Evolutionary conservation across 2,888 invertebrate species (phyloP).

Genomic region (Cheilosia variabilis): DNA sequence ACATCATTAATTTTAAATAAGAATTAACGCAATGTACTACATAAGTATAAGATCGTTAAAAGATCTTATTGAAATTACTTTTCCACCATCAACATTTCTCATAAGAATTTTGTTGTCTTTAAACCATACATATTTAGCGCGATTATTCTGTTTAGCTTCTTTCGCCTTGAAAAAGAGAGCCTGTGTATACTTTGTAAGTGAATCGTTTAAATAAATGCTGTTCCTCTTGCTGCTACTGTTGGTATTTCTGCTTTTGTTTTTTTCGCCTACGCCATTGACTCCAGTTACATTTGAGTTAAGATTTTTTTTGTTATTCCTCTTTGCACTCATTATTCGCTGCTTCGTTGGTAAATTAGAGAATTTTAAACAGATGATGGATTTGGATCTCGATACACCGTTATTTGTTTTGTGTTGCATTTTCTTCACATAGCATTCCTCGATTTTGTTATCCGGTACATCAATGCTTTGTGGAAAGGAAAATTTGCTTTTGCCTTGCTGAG

Average conservation of each 20-base stretch:
- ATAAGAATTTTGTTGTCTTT: slow-evolving; percentile 36
- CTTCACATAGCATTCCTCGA: too few species aligned
- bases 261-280: background rate
- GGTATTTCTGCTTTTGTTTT: background rate
- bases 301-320: too few species aligned
- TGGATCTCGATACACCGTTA: too few species aligned
- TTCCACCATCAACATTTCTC: slow-evolving; percentile 38
- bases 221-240: background rate
- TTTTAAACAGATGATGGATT: too few species aligned
- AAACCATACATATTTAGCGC: slow-evolving; percentile 45
- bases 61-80: slow-evolving; percentile 44
- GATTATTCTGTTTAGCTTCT: slow-evolving; percentile 23
- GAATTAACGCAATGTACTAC: slow-evolving; percentile 18
- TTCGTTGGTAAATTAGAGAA: too few species aligned
- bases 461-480: too few species aligned
- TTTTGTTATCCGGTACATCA: too few species aligned
- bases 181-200: slow-evolving; percentile 38
- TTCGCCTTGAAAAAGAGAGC: slow-evolving; percentile 39
- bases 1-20: background rate
- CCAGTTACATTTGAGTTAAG: too few species aligned
- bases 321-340: too few species aligned
- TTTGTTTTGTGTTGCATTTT: too few species aligned
- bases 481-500: too few species aligned
- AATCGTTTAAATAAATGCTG: slow-evolving; percentile 27
- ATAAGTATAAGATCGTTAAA: slow-evolving; percentile 45